phyloP scores from a whole-genome alignment of 2,888 invertebrate genomes.

The Orchesella flavescens region DNA sequence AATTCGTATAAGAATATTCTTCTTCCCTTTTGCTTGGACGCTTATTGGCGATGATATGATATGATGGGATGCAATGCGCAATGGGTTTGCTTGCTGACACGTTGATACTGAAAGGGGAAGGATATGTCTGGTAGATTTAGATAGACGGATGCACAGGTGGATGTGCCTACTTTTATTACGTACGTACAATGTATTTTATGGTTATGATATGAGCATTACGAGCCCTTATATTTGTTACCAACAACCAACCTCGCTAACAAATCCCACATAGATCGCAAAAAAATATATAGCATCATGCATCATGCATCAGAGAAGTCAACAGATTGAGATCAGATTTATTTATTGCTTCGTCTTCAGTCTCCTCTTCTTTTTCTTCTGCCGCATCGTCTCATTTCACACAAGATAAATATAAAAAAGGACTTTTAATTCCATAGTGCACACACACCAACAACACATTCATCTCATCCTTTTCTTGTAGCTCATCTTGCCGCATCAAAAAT shows the following conservation, averaged over 20 bases:
- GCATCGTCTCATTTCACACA: conserved; percentile 35
- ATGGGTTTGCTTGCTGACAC: background rate
- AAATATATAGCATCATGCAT: conserved; percentile 25
- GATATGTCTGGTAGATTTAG: background rate
- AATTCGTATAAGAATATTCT: background rate
- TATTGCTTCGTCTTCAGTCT: conserved; percentile 49
- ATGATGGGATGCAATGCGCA: background rate
- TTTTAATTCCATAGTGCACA: conserved; percentile 4
- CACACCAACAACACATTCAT: background rate
- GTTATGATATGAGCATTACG: background rate
- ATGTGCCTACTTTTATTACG: conserved; percentile 21
- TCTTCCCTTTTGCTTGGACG: background rate
- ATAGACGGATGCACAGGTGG: conserved; percentile 27
- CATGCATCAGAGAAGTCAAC: conserved; percentile 42
- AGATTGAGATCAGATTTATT: conserved; percentile 66
- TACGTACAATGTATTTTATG: background rate
- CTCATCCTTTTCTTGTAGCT: background rate
- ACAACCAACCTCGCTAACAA: background rate
- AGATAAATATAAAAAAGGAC: background rate
- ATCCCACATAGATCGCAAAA: background rate
- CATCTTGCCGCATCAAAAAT: conserved; percentile 12
- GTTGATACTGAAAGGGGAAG: background rate
- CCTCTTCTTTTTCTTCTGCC: conserved; percentile 23
- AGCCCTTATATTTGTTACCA: background rate
- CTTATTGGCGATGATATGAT: conserved; percentile 16